A percentile compares a stretch with the other conserved stretches of the same genome.
These are phyloP conservation scores for Delichon dasypus DNA, from an alignment of 2,797 vertebrate species.

Conservation along the genomic window DNA sequence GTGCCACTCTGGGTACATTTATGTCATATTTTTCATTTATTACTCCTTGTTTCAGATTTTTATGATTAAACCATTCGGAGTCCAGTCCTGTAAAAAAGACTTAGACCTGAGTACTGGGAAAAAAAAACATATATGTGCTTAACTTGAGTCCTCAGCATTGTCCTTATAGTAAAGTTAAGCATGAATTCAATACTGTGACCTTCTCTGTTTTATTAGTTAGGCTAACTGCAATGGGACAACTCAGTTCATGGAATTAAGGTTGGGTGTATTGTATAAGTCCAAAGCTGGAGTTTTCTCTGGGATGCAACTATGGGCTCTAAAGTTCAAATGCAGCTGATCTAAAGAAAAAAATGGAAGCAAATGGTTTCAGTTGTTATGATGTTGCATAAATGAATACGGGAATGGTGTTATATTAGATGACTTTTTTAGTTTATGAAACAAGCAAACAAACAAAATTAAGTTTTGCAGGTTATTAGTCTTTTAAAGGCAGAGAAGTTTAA, in stretches of 20 bases:
- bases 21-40: slow-evolving; percentile 42
- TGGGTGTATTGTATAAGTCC: neutral
- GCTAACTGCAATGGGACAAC: neutral
- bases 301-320: neutral
- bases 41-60: slow-evolving; percentile 37
- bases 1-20: slow-evolving; percentile 33
- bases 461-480: slow-evolving; percentile 8
- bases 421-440: neutral
- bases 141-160: neutral
- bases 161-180: neutral
- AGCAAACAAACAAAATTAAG: neutral
- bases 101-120: neutral
- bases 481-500: neutral
- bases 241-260: neutral
- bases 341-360: neutral
- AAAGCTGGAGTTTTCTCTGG: neutral
- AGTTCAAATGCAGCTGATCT: neutral
- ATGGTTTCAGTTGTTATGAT: neutral
- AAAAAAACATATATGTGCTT: neutral
- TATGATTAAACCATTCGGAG: slow-evolving; percentile 28
- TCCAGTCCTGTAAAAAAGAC: slow-evolving; percentile 12
- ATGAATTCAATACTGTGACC: neutral
- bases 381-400: neutral
- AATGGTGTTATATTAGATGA: neutral
- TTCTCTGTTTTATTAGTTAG: neutral